These are phyloP conservation scores for Pavo muticus DNA, from an alignment of 2,113 vertebrate species.

Conservation along the genomic window DNA sequence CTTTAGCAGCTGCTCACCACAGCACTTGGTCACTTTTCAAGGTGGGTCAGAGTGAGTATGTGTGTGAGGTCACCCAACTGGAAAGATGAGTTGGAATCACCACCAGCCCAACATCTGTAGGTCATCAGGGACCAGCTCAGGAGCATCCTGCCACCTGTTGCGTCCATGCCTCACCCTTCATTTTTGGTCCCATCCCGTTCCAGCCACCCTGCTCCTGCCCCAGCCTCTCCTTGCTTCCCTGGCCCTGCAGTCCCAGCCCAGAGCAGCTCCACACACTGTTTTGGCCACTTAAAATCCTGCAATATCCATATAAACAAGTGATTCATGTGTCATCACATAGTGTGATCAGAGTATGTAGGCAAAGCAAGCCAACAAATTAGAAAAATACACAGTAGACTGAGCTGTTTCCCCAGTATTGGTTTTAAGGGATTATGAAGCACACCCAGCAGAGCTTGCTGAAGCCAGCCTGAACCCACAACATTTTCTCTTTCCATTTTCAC, in stretches of 20 bases:
- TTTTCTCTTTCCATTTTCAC: not conserved
- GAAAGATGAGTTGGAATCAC: not conserved
- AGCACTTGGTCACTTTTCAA: slow-evolving; percentile 7
- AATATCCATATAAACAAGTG: not conserved
- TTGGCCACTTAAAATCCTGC: not conserved
- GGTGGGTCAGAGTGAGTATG: not conserved
- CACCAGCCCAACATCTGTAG: not conserved
- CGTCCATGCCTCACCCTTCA: accelerated
- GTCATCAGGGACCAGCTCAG: not conserved
- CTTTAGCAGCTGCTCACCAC: slow-evolving; percentile 5
- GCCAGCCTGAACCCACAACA: accelerated
- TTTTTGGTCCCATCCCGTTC: not conserved
- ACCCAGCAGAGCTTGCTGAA: not conserved
- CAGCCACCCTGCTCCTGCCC: not conserved
- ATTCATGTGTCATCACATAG: not conserved
- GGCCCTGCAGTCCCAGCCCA: not conserved
- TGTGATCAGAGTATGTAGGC: not conserved
- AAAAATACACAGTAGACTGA: not conserved
- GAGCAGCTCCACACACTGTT: accelerated
- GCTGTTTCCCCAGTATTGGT: not conserved
- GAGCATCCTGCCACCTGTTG: not conserved
- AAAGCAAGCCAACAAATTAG: not conserved
- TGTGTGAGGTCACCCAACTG: not conserved
- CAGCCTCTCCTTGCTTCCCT: not conserved
- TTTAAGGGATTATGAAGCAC: not conserved